phyloP scores from a whole-genome alignment of 2,888 invertebrate species.

The Standfussiana lucernea region DNA sequence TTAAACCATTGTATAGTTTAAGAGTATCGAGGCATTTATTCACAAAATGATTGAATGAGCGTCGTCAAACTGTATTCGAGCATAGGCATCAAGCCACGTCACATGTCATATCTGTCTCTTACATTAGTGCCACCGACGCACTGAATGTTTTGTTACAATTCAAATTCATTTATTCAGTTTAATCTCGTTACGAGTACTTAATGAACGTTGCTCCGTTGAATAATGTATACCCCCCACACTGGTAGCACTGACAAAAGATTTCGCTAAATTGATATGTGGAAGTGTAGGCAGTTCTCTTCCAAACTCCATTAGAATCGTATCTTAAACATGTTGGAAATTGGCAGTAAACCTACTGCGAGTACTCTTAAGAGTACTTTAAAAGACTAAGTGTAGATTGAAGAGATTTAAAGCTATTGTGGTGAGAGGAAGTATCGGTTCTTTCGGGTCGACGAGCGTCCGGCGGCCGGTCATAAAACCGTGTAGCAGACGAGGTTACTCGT shows the following conservation, averaged over 20 bases:
- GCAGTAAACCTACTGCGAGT: conserved; percentile 14
- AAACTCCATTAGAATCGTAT: conserved; percentile 29
- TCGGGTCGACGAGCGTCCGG: neutral
- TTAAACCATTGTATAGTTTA: neutral
- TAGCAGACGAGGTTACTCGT: conserved; percentile 30
- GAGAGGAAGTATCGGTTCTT: conserved; percentile 8
- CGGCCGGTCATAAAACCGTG: conserved; percentile 4
- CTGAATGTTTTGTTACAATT: conserved; percentile 66
- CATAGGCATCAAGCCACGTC: neutral
- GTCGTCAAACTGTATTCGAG: neutral
- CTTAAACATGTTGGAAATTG: conserved; percentile 21
- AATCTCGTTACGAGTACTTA: conserved; percentile 71
- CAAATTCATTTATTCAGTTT: conserved; percentile 72
- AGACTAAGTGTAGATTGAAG: conserved; percentile 4
- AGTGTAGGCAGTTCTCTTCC: conserved; percentile 26
- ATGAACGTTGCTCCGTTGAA: conserved; percentile 69
- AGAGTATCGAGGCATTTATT: neutral
- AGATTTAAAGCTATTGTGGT: conserved; percentile 23
- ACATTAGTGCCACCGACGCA: conserved; percentile 3
- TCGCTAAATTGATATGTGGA: conserved; percentile 52
- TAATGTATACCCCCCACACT: conserved; percentile 62
- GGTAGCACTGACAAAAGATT: conserved; percentile 57
- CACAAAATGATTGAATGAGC: neutral
- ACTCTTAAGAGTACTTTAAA: conserved; percentile 5
- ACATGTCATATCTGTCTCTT: conserved; percentile 15